Evolutionary conservation across 2,797 vertebrate species (phyloP).

Genomic region (Eutrigla gurnardus): DNA sequence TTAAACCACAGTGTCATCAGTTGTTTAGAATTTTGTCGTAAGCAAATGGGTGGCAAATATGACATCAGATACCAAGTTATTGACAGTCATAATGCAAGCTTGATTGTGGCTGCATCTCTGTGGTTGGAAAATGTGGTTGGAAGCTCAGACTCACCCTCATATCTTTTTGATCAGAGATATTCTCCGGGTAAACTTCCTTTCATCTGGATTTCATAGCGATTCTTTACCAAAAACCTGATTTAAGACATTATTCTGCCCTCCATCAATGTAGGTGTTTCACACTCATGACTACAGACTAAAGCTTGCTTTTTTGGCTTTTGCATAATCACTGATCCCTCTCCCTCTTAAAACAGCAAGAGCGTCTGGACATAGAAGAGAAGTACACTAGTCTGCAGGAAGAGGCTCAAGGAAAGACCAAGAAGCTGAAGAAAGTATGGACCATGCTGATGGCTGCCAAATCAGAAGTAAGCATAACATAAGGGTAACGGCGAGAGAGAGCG

Average conservation of each 20-base stretch:
- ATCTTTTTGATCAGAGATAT: background rate
- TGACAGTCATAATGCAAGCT: background rate
- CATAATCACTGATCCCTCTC: conserved; percentile 13
- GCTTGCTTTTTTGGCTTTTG: background rate
- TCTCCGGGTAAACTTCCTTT: too few relatives aligned
- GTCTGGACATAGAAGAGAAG: conserved; percentile 98
- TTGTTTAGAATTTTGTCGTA: too few relatives aligned
- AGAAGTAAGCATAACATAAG: conserved; percentile 84
- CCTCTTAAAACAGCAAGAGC: conserved; percentile 91
- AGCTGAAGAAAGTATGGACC: conserved; percentile 99
- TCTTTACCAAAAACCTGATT: background rate
- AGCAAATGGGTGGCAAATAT: conserved; percentile 2
- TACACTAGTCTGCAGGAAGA: conserved; percentile 98
- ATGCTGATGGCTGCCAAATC: conserved; percentile 99
- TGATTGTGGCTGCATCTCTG: background rate
- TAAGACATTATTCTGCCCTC: background rate
- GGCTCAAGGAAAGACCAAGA: conserved; percentile 98
- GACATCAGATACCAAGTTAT: conserved; percentile 5
- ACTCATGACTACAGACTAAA: background rate
- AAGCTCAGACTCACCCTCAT: background rate
- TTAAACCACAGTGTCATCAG: background rate
- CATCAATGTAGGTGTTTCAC: background rate
- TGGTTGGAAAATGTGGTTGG: conserved; percentile 36
- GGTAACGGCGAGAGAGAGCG: background rate
- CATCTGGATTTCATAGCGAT: background rate